Base-by-base conservation (phyloP, 2,888 invertebrate genomes). In the Pterostichus niger region DNA sequence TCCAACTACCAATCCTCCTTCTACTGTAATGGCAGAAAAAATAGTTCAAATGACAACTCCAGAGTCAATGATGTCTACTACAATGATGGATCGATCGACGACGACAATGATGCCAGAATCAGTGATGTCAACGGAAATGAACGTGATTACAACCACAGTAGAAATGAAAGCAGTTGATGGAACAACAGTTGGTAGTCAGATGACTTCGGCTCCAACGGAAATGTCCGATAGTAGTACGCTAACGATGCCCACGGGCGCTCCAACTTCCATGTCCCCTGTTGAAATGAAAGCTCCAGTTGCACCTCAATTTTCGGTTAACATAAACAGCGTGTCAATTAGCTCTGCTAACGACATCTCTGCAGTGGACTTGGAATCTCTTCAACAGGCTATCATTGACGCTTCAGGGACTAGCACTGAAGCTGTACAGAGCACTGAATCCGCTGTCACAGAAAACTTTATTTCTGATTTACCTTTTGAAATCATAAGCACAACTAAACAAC, bases 291-390 rank as follows among this genome's bases (percentile, higher is more conserved):
- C 71, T 73, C 44, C 24, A 59, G 13, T 59, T 24, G 46, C 52
- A 73, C 81, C 81, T 33, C 54, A 56, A 35, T 81, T 81, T 13
- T 71, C 82, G 9, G 83, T 83, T 17, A 54, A 83, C 31, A 52
- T 83, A 24, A 35, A 77, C 82, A 89, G 89, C 85, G 89, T 90
- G 75, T 87, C 87, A 64, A 85, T 89, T 68, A 88, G 87, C 85
- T 89, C 89, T 54, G 89, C 89, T 87, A 89, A 90, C 84, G 89
- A 89, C 86, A 75, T 87, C 44, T 84, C 88, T 59, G 24, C 54
- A 44, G 71, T 68, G 49, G 52, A 79, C 40, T 33, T 82, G 59
- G 49, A 11, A 31, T 31, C 56, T 44, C 9, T 64, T 54, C 40
- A 71, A 2, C 40, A 71, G 9, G 46, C 68, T 56, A 13, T 56